A percentile compares a stretch with the other conserved stretches of the same genome.
Evolutionary conservation across 2,888 invertebrate genomes (phyloP).

Genomic region (Amorpha juglandis): DNA sequence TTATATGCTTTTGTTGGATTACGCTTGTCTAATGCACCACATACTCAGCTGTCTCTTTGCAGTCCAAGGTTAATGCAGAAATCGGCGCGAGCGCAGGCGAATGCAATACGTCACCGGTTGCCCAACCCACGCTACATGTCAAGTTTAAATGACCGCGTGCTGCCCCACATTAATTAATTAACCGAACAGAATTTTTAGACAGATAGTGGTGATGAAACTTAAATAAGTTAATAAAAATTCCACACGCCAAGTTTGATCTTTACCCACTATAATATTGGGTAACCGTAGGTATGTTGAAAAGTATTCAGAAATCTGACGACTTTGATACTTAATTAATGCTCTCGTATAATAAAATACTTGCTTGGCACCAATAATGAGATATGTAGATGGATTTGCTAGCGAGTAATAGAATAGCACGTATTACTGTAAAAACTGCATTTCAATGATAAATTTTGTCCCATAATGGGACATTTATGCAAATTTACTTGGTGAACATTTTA

Average conservation of each 20-base stretch:
- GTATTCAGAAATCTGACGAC: not conserved
- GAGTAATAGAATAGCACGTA: not conserved
- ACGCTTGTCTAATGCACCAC: constrained; percentile 36
- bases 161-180: constrained; percentile 53
- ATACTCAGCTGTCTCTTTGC: constrained; percentile 40
- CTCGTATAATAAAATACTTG: not conserved
- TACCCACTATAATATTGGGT: constrained; percentile 30
- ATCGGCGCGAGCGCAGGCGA: constrained; percentile 54
- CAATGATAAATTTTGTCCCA: constrained; percentile 61
- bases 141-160: constrained; percentile 50
- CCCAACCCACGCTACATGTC: constrained; percentile 61
- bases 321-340: constrained; percentile 19
- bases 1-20: not conserved
- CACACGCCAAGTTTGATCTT: constrained; percentile 42
- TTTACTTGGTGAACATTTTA: constrained; percentile 67
- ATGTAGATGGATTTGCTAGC: not conserved
- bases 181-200: constrained; percentile 46
- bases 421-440: constrained; percentile 35
- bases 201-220: constrained; percentile 47
- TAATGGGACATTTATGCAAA: constrained; percentile 76
- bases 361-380: not conserved
- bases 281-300: constrained; percentile 20
- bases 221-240: constrained; percentile 39
- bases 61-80: constrained; percentile 65
- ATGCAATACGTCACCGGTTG: constrained; percentile 56